Evolutionary conservation across 2,113 vertebrate species (phyloP), one percentile per base, ranked within the genome.

Genomic region (Ictalurus punctatus): DNA sequence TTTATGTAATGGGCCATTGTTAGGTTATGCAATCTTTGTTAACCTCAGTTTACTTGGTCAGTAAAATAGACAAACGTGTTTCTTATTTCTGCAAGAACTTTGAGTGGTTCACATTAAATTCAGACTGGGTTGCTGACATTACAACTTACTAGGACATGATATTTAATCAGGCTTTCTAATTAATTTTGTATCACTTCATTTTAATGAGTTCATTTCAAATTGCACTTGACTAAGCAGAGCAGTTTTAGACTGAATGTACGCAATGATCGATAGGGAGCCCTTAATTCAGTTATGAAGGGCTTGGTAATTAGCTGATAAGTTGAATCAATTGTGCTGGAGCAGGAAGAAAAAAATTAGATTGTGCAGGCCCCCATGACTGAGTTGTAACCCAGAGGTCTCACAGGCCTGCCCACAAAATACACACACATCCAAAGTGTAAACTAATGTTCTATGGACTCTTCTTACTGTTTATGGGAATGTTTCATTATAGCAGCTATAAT

Each of bases 181-280:
- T 81, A 37, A 48, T 76, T 25, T 74, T 84, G 52, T 63, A 74
- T 74, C 40, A 16, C 6, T 63, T 37, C 19, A 69, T 69, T 81
- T 30, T 65, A 81, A 63, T 83, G 19, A 63, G 34, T 40, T 83
- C 0, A 40, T 83, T 83, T 63, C 10, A 40, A 83, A 61, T 25
- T 83, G 27, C 8, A 59, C 54, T 40, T 23, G 30, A 63, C 5
- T 63, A 83, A 83, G 81, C 37, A 40, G 82, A 56, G 30, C 40
- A 78, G 37, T 63, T 84, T 84, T 58, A 74, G 40, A 81, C 40
- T 61, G n/a, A 54, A 88, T 84, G n/a, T 30, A 67, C 17, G 5
- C 56, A 84, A 27, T 84, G 79, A 82, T 83, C 48, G 19, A 83
- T 56, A 83, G 58, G n/a, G 63, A 71, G 63, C 76, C 8, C 37